These are phyloP conservation scores for Leucophora obtusa DNA, from an alignment of 2,888 invertebrate genomes.

Conservation along the genomic window DNA sequence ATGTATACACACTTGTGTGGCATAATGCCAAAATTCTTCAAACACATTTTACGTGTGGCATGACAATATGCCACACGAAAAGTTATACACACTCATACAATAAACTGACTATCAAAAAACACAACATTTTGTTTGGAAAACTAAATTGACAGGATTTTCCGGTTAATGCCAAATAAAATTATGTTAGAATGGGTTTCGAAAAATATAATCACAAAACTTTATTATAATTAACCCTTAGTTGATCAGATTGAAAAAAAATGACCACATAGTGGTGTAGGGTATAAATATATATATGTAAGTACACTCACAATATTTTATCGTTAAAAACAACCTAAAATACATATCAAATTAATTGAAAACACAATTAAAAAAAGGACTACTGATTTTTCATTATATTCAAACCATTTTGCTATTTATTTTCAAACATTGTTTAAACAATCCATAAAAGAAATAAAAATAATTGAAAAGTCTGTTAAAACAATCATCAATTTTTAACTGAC, in stretches of 20 bases:
- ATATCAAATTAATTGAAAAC: no score
- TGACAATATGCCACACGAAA: slow-evolving; percentile 45
- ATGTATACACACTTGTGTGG: slow-evolving; percentile 61
- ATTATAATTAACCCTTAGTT: slow-evolving; percentile 35
- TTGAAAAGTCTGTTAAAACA: no score
- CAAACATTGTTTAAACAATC: no score
- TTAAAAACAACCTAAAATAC: no score
- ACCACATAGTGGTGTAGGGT: no score
- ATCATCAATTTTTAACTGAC: no score
- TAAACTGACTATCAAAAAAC: slow-evolving; percentile 13
- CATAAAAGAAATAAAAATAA: no score
- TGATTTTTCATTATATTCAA: no score
- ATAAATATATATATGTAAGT: no score
- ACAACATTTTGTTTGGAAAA: slow-evolving; percentile 50
- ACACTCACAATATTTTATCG: no score
- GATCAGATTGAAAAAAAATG: neutral
- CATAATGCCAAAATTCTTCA: slow-evolving; percentile 52
- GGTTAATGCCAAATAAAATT: slow-evolving; percentile 66
- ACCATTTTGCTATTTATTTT: no score
- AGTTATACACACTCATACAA: slow-evolving; percentile 1
- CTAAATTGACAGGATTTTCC: slow-evolving; percentile 69
- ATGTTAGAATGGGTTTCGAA: slow-evolving; percentile 51
- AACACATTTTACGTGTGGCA: slow-evolving; percentile 56
- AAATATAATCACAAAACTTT: slow-evolving; percentile 21
- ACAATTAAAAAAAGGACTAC: no score